Evolutionary conservation across 2,888 invertebrate species (phyloP).

Genomic region (Smittia sp.): DNA sequence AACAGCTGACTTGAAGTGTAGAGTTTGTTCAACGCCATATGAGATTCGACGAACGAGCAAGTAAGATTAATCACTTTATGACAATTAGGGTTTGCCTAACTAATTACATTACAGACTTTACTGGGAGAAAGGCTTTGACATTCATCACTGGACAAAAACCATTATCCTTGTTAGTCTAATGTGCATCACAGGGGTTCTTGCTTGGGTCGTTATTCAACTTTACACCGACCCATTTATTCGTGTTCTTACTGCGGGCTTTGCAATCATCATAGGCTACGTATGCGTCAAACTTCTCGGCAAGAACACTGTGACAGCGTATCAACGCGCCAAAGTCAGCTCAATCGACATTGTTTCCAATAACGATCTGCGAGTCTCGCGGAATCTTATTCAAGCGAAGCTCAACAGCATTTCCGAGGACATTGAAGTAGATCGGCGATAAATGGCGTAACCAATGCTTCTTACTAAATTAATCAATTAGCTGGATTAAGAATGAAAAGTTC

Average conservation of each 20-base stretch:
- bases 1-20: conserved; percentile 70
- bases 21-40: conserved; percentile 81
- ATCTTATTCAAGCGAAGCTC: conserved; percentile 3
- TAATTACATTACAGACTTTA: conserved; percentile 59
- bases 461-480: too few relatives aligned
- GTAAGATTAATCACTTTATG: conserved; percentile 48
- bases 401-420: conserved; percentile 38
- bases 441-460: too few relatives aligned
- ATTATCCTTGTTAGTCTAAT: conserved; percentile 74
- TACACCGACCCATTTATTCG: conserved; percentile 73
- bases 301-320: conserved; percentile 86
- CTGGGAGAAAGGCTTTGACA: conserved; percentile 80
- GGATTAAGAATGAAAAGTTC: too few relatives aligned
- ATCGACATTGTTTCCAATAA: conserved; percentile 65
- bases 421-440: conserved; percentile 32
- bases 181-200: conserved; percentile 72
- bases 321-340: conserved; percentile 84
- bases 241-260: conserved; percentile 75
- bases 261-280: conserved; percentile 78
- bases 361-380: conserved; percentile 27
- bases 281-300: conserved; percentile 83
- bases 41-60: conserved; percentile 73
- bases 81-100: neutral
- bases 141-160: conserved; percentile 81
- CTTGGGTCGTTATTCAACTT: conserved; percentile 77